phyloP scores from a whole-genome alignment of 2,797 vertebrate species.

The Capromys pilorides region DNA sequence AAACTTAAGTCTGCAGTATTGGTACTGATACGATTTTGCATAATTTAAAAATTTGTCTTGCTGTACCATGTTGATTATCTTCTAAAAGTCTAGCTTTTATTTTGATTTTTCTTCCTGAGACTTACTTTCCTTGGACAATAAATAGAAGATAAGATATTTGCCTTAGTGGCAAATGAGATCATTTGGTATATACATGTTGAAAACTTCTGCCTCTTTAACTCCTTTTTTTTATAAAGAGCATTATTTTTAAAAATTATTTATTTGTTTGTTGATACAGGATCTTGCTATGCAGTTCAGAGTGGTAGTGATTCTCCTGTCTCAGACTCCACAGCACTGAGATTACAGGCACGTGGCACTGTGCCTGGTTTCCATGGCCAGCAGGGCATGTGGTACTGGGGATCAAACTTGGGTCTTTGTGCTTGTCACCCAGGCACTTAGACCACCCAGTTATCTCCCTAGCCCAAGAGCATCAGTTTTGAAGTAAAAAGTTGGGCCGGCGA shows the following conservation, averaged over 20 bases:
- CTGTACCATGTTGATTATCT: conserved; percentile 11
- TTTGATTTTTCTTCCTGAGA: conserved; percentile 17
- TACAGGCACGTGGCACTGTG: too few species aligned
- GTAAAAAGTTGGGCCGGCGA: too few species aligned
- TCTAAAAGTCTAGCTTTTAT: conserved; percentile 28
- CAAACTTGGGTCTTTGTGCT: too few species aligned
- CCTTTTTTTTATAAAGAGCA: neutral
- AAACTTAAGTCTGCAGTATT: neutral
- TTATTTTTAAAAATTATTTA: neutral
- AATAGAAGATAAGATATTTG: conserved; percentile 17
- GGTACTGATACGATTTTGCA: conserved; percentile 20
- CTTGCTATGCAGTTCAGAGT: too few species aligned
- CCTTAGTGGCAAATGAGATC: neutral
- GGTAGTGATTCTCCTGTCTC: too few species aligned
- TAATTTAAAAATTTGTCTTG: neutral
- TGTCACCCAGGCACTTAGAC: too few species aligned
- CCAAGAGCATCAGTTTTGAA: conserved; percentile 34
- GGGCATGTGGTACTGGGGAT: too few species aligned
- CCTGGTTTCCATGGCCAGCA: too few species aligned
- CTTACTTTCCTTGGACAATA: conserved; percentile 22
- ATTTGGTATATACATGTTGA: conserved; percentile 33
- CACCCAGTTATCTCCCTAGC: too few species aligned
- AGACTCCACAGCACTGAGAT: too few species aligned
- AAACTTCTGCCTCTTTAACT: neutral
- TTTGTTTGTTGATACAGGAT: too few species aligned